phyloP scores from a whole-genome alignment of 2,888 invertebrate species.

The Alcis repandata region DNA sequence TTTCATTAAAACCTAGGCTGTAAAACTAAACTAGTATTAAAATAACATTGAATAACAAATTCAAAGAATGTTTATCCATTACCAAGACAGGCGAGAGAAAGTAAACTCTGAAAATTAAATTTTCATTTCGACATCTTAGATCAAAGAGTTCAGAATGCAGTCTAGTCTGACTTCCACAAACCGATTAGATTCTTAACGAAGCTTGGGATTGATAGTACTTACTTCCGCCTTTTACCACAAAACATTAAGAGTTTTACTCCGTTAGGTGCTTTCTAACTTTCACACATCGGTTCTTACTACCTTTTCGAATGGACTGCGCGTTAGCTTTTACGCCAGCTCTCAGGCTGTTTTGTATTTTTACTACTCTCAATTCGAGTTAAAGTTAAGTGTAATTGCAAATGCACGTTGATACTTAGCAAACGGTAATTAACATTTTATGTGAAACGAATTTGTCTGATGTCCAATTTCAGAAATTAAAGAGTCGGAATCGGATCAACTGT shows the following conservation, averaged over 20 bases:
- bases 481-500: too few relatives aligned
- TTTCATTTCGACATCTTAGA: slow-evolving; percentile 53
- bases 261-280: background rate
- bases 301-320: background rate
- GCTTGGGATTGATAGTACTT: slow-evolving; percentile 38
- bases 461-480: too few relatives aligned
- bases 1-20: too few relatives aligned
- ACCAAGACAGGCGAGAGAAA: slow-evolving; percentile 34
- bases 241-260: too few relatives aligned
- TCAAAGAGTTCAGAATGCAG: slow-evolving; percentile 64
- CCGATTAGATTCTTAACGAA: slow-evolving; percentile 74
- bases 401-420: background rate
- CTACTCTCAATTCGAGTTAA: slow-evolving; percentile 11
- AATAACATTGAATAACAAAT: slow-evolving; percentile 15
- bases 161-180: slow-evolving; percentile 62
- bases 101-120: slow-evolving; percentile 54
- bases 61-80: slow-evolving; percentile 28
- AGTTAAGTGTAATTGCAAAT: slow-evolving; percentile 7
- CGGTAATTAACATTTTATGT: background rate
- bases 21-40: slow-evolving; percentile 11
- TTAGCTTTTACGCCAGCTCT: slow-evolving; percentile 2
- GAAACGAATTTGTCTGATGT: too few relatives aligned
- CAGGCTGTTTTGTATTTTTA: slow-evolving; percentile 5
- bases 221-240: slow-evolving; percentile 14
- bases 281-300: background rate